A percentile compares a stretch with the other conserved stretches of the same genome.
Conservation (phyloP, 2,797 vertebrate species). For the Aldrovandia affinis region DNA sequence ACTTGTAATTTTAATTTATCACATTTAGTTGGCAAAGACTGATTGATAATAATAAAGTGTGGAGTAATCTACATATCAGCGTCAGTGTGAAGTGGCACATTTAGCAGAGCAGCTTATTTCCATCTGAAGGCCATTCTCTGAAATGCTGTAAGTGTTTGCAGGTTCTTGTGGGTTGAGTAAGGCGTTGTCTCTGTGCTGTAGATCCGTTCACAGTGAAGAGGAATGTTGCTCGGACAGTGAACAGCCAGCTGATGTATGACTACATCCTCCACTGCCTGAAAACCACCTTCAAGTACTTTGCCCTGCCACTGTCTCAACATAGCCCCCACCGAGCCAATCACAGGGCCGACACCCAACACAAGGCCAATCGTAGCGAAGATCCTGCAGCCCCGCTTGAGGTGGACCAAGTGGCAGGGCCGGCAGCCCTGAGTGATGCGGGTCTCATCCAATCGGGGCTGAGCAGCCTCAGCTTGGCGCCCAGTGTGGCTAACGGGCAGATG, state of each 20-base stretch:
- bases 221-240: conserved; percentile 90
- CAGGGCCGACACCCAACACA: conserved; percentile 35
- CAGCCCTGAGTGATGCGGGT: conserved; percentile 40
- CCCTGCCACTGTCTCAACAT: conserved; percentile 74
- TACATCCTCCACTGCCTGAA: conserved; percentile 93
- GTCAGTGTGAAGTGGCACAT: too few species aligned
- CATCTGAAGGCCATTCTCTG: background rate
- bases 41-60: too few species aligned
- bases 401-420: conserved; percentile 30
- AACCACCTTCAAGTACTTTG: conserved; percentile 94
- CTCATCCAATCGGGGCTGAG: conserved; percentile 47
- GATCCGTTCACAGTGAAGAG: conserved; percentile 92
- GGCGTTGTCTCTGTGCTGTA: conserved; percentile 51
- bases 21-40: too few species aligned
- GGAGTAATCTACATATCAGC: too few species aligned
- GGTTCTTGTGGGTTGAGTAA: background rate
- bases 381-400: conserved; percentile 4
- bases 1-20: too few species aligned
- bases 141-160: background rate
- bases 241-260: conserved; percentile 88
- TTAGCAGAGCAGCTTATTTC: background rate
- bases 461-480: conserved; percentile 46
- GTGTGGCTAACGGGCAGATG: conserved; percentile 29
- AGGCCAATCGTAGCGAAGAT: conserved; percentile 31
- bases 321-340: conserved; percentile 58